phyloP scores from a whole-genome alignment of 1,140 invertebrate species.

The Papilio xuthus region DNA sequence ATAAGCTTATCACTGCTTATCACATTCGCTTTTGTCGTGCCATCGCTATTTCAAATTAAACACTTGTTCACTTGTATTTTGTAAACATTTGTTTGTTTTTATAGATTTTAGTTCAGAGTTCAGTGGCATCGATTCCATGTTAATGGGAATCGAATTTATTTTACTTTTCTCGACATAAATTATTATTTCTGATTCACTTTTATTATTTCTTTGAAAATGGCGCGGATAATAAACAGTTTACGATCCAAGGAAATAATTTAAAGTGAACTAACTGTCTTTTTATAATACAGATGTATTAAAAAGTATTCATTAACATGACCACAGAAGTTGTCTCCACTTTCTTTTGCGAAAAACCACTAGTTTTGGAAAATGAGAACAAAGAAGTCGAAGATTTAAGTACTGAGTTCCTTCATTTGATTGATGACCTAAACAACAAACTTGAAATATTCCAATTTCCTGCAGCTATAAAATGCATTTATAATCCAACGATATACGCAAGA shows the following conservation, averaged over 20 bases:
- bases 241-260: not conserved
- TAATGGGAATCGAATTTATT: not conserved
- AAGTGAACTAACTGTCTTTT: not conserved
- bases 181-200: not conserved
- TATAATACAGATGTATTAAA: not conserved
- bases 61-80: too few relatives aligned
- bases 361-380: constrained; percentile 13
- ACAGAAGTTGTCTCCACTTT: constrained; percentile 33
- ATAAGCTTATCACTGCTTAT: not conserved
- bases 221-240: not conserved
- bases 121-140: not conserved
- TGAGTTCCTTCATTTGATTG: constrained; percentile 55
- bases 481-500: constrained; percentile 90
- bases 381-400: constrained; percentile 45
- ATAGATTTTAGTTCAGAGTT: not conserved
- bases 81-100: not conserved
- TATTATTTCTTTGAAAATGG: not conserved
- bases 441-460: constrained; percentile 52
- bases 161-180: not conserved
- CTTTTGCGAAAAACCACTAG: not conserved
- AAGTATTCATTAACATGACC: constrained; percentile 11
- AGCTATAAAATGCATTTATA: constrained; percentile 84
- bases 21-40: not conserved
- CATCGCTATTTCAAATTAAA: not conserved
- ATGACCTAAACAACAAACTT: constrained; percentile 59